Percentiles rank a stretch among this genome's conserved stretches.
phyloP scores from a whole-genome alignment of 2,797 vertebrate genomes.

The Monodelphis domestica region DNA sequence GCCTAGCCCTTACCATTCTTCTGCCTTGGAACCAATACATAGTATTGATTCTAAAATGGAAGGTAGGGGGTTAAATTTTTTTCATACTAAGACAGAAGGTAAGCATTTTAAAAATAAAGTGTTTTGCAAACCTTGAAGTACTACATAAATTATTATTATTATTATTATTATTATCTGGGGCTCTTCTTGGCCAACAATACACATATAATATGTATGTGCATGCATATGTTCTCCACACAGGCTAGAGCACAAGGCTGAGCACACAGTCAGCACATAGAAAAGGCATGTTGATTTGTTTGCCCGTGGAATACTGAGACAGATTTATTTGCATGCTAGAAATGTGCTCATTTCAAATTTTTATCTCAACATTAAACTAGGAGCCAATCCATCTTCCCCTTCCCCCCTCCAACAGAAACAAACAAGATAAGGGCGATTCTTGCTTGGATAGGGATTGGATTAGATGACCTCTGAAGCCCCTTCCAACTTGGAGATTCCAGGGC shows the following conservation, averaged over 20 bases:
- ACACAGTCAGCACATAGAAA: not conserved
- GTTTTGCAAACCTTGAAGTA: not conserved
- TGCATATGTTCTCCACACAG: not conserved
- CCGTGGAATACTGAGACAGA: not conserved
- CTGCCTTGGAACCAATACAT: too few relatives aligned
- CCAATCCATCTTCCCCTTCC: not conserved
- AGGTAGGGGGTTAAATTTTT: too few relatives aligned
- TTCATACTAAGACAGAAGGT: too few relatives aligned
- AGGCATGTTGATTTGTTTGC: not conserved
- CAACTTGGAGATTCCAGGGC: not conserved
- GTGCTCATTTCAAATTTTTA: not conserved
- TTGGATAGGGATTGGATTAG: not conserved
- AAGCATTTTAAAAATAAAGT: too few relatives aligned
- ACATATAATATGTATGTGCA: not conserved
- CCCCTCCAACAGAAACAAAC: not conserved
- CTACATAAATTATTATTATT: not conserved
- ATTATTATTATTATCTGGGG: not conserved
- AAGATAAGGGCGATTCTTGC: not conserved
- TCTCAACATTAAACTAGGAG: not conserved
- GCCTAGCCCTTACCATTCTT: too few relatives aligned
- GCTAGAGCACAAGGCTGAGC: not conserved
- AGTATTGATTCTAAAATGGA: too few relatives aligned
- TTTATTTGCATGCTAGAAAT: not conserved
- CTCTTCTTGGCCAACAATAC: not conserved
- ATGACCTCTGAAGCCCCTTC: not conserved